A percentile compares a stretch with the other conserved stretches of the same genome.
Evolutionary conservation across 2,888 invertebrate genomes (phyloP).

Genomic region (Scrobipalpa costella): DNA sequence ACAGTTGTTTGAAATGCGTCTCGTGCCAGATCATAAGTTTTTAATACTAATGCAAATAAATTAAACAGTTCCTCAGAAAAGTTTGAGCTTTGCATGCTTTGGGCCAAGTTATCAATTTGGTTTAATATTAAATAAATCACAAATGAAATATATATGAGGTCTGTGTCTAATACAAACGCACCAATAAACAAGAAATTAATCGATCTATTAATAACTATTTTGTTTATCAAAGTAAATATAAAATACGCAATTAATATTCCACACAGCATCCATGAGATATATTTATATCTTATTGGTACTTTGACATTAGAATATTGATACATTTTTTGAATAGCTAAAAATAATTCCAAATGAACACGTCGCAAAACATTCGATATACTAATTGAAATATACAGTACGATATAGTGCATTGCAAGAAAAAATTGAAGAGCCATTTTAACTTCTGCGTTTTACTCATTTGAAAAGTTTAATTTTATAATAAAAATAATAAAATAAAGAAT

Average conservation of each 20-base stretch:
- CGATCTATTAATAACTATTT: background rate
- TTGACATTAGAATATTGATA: background rate
- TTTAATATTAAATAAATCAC: background rate
- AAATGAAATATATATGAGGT: background rate
- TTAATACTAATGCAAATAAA: background rate
- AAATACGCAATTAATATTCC: background rate
- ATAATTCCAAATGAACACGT: background rate
- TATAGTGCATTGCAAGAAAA: background rate
- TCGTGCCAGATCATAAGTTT: background rate
- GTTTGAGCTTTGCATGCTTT: background rate
- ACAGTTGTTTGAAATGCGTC: background rate
- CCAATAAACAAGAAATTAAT: background rate
- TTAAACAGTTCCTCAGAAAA: background rate
- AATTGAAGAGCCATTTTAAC: background rate
- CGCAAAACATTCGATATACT: background rate
- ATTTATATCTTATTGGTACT: background rate
- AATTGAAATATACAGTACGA: background rate
- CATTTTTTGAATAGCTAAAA: background rate
- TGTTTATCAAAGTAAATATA: background rate
- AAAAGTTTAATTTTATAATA: background rate
- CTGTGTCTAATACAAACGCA: background rate
- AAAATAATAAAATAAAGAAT: background rate
- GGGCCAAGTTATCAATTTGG: background rate
- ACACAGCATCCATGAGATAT: background rate
- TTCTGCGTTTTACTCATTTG: background rate